phyloP scores from a whole-genome alignment of 2,888 invertebrate species.

The Folsomia candida region DNA sequence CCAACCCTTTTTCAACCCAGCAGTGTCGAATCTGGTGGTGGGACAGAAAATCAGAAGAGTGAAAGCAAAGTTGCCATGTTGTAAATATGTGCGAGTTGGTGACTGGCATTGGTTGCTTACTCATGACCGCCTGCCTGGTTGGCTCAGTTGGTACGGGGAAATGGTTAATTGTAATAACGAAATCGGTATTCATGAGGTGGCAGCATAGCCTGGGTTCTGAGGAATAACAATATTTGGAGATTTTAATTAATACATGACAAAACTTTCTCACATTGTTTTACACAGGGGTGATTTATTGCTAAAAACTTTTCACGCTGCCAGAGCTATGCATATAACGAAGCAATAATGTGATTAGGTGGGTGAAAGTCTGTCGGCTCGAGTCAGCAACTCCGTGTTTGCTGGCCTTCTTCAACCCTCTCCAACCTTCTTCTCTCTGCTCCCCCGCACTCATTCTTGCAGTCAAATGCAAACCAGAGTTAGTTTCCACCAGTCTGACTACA shows the following conservation, averaged over 20 bases:
- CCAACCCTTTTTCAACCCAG: neutral
- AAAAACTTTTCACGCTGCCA: slow-evolving; percentile 36
- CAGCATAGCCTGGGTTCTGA: slow-evolving; percentile 32
- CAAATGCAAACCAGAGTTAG: neutral
- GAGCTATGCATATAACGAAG: neutral
- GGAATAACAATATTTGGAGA: slow-evolving; percentile 51
- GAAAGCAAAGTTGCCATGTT: neutral
- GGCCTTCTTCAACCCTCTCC: neutral
- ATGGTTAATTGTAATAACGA: slow-evolving; percentile 22
- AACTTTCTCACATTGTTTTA: slow-evolving; percentile 50
- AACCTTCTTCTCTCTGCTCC: neutral
- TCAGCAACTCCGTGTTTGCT: neutral
- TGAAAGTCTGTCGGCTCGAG: slow-evolving; percentile 7
- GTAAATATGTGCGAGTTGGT: no score
- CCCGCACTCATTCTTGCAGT: neutral
- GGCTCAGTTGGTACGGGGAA: neutral
- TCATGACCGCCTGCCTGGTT: no score
- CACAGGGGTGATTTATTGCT: slow-evolving; percentile 50
- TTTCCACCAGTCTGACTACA: no score
- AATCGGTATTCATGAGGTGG: slow-evolving; percentile 44
- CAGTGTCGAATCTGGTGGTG: neutral
- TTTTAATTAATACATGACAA: slow-evolving; percentile 52
- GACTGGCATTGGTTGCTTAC: no score
- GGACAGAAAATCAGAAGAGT: neutral
- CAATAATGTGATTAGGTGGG: slow-evolving; percentile 21